Evolutionary conservation across 2,797 vertebrate genomes (phyloP), one percentile per base, ranked within the genome.

Genomic region (Sebastes ruberrimus): DNA sequence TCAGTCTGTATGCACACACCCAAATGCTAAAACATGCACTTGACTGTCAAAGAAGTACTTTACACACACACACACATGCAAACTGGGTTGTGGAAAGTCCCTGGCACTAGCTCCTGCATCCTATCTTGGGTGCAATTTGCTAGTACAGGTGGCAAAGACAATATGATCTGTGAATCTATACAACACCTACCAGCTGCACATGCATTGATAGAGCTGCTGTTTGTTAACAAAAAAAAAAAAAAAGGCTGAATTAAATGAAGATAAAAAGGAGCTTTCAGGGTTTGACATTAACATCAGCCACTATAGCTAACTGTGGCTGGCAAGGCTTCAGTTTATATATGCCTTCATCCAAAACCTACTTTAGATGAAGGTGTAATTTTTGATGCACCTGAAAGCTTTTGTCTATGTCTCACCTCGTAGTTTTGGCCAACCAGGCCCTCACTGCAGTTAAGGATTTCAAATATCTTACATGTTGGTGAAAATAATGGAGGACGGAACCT

Each of bases 81-180:
- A 60, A 14, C 33, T 38, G 70, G 35, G 67, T 66, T 52, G 74
- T 90, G 93, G 94, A 95, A 95, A 94, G 93, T 93, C 94, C 94
- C 93, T 86, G 90, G 89, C 89, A 89, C 71, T 67, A 4, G 55
- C 81, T 70, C 60, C 72, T 70, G 69, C 72, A 62, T 88, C 64
- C 71, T 91, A 74, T 90, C 83, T 86, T 69, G 74, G 68, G 77
- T 86, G 55, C 64, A 65, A 70, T 77, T 53, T 84, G 80, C 80
- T 74, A 22, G 67, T 86, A 81, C 87, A 90, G 92, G 88, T 93
- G 83, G 86, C 80, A 84, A 67, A 69, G 22, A 75, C 63, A 78
- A 69, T 27, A 14, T 76, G 81, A 86, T 81, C 81, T 71, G 10
- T 82, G 76, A 78, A 55, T 79, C 55, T 30, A 3, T 38, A 9